A percentile compares a stretch with the other conserved stretches of the same genome.
Evolutionary conservation across 2,113 vertebrate genomes (phyloP).

Genomic region (Thamnophis sirtalis): DNA sequence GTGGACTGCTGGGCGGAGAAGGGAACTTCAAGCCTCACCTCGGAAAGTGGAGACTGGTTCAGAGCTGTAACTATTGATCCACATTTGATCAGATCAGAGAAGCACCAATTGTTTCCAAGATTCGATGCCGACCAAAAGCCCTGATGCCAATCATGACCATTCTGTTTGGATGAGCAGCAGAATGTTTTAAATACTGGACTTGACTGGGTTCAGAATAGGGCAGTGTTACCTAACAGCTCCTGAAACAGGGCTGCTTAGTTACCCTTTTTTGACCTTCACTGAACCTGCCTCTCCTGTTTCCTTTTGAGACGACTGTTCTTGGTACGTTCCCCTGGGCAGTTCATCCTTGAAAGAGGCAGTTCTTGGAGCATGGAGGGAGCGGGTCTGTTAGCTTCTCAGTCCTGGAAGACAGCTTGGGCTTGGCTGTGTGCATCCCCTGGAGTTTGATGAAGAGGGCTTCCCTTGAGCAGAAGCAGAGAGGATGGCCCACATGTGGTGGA

Average conservation of each 20-base stretch:
- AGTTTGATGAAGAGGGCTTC: constrained; percentile 74
- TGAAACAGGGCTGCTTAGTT: constrained; percentile 42
- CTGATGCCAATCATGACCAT: constrained; percentile 27
- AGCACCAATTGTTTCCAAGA: background rate
- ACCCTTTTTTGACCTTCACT: constrained; percentile 70
- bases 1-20: background rate
- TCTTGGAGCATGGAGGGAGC: constrained; percentile 21
- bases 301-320: constrained; percentile 71
- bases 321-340: constrained; percentile 45
- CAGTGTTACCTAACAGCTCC: constrained; percentile 42
- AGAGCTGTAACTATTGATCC: constrained; percentile 32
- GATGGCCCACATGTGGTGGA: constrained; percentile 56
- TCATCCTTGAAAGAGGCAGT: background rate
- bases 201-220: constrained; percentile 46
- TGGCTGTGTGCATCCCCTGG: constrained; percentile 78
- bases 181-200: constrained; percentile 38
- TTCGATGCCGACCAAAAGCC: constrained; percentile 32
- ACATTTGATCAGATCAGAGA: constrained; percentile 4
- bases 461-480: constrained; percentile 64
- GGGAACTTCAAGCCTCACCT: background rate
- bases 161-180: background rate
- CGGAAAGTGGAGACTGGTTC: background rate
- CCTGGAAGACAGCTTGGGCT: constrained; percentile 79
- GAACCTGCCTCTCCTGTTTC: constrained; percentile 84
- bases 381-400: constrained; percentile 52